Base-by-base conservation (phyloP, 2,797 vertebrate genomes). In the Decapterus maruadsi region DNA sequence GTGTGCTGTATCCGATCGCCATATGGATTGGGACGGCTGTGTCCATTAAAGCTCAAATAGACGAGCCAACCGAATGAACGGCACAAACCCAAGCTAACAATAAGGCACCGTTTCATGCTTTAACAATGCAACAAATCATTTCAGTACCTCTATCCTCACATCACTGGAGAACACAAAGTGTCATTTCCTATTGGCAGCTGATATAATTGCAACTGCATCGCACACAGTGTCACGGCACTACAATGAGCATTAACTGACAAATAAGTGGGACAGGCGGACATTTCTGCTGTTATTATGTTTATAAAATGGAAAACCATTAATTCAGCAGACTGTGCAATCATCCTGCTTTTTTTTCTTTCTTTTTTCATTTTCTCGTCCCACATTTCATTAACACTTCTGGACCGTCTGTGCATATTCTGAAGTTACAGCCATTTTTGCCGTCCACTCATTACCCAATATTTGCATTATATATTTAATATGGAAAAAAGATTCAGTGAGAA, bases 281-380 rank as follows among this genome's bases (percentile, higher is more conserved):
- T 80, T 53, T 46, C 12, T 36, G 56, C 54, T 74, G 50, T 69
- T 75, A 65, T 81, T 75, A 66, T 81, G 75, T 78, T 83, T 73
- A 79, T 68, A 72, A 75, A 83, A 82, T 58, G 63, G 68, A 68
- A 83, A 83, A 71, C 74, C 82, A 87, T 88, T 88, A 75, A 88
- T 82, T 87, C 82, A 75, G 75, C 70, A 62, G 78, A 74, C 72
- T 45, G 63, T 75, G 77, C 73, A 78, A 70, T 82, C 78, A 78
- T 77, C 74, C 54, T 51, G 38, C 12, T 68, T 86, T 87, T 40
- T 40, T 40, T 81, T 84, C 45, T 78, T 87, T 68, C 84, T 87
- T 40, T 40, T 40, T 81, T 84, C 45, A 79, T 87, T 83, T 87
- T 79, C 67, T 69, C 80, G 63, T 68, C 64, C 61, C 72, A 77